Base-by-base conservation (phyloP, 1,140 invertebrate species). In the Sipha flava region DNA sequence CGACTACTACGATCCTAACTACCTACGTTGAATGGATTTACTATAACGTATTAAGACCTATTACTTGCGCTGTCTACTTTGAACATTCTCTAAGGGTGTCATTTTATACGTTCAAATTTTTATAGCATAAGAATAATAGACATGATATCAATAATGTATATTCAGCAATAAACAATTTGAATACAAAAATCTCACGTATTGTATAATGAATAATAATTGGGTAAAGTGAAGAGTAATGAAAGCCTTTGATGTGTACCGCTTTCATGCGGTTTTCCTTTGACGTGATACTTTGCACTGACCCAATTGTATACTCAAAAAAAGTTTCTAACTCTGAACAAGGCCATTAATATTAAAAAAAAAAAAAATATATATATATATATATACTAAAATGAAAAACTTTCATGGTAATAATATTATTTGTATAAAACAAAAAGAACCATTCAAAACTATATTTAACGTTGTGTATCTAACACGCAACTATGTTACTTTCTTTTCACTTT, bases 191-290 rank as follows among this genome's bases (percentile, higher is more conserved):
- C 18, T 40, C 5, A 40, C 37, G 37, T 40, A 10, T 40, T 4
- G 12, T 34, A 21, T 21, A 34, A 6, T 64, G 7, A 16, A 40
- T 23, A 43, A 66, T 43, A 66, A 68, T 68, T 43, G 64, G 21
- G n/a, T 40, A 43, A 62, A 68, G 37, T 43, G 64, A 68, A 68
- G 62, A 68, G 64, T 68, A 43, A 68, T 21, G 64, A 68, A 40
- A 43, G 14, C 37, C 34, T 68, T 68, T 68, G 64, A 40, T 68
- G 37, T 43, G 10, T 64, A 37, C 59, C 54, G 18, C n/a, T 31
- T 23, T 12, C n/a, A 66, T 21, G 34, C 9, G 31, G 62, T 66
- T 4, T 40, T 21, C 59, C 18, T 66, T 66, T 66, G 31, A 66
- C 62, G 29, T 12, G 62, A 40, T 66, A 66, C 34, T 40, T 66